Conservation (phyloP, 2,113 vertebrate species). For the Eulacestoma nigropectus region DNA sequence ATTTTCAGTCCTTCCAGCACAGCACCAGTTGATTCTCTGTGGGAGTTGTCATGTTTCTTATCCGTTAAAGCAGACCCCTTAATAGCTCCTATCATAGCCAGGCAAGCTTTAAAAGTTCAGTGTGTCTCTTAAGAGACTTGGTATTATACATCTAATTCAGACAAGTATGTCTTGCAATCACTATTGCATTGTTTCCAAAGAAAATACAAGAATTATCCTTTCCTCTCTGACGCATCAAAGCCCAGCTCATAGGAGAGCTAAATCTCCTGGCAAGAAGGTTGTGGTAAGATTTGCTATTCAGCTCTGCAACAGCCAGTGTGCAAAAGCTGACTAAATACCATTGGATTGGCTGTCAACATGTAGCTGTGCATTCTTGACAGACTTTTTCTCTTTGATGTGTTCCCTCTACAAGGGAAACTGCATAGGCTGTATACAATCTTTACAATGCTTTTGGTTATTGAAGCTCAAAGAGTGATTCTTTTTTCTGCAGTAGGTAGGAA, state of each 20-base stretch:
- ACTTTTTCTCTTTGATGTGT: background rate
- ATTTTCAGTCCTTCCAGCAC: background rate
- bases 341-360: background rate
- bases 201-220: constrained; percentile 46
- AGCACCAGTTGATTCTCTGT: constrained; percentile 41
- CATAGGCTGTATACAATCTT: background rate
- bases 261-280: constrained; percentile 41
- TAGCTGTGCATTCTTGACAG: background rate
- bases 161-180: constrained; percentile 3
- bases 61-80: constrained; percentile 34
- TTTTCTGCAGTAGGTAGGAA: background rate
- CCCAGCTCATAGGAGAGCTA: background rate
- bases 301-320: background rate
- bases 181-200: constrained; percentile 38
- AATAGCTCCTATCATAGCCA: constrained; percentile 52
- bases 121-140: constrained; percentile 32
- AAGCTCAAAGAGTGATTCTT: background rate
- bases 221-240: constrained; percentile 39
- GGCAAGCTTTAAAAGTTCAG: constrained; percentile 39
- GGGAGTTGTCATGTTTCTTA: constrained; percentile 46
- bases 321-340: background rate
- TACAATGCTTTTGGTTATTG: background rate
- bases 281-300: background rate
- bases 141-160: constrained; percentile 48
- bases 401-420: background rate